Evolutionary conservation across 1,140 invertebrate genomes (phyloP).

Genomic region (Antheraea mylitta): DNA sequence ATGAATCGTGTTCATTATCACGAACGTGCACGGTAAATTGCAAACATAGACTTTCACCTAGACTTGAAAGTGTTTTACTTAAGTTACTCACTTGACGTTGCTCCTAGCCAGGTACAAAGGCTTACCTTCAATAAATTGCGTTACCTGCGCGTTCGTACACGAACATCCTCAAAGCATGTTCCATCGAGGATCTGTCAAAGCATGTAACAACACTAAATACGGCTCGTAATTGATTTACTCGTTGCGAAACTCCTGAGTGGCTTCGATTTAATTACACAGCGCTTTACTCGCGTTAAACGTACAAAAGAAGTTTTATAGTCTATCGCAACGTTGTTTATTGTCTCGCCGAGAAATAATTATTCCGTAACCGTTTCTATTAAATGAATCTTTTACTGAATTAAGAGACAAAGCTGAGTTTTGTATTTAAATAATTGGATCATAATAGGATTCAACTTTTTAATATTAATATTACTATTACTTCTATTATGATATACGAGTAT

Average conservation of each 20-base stretch:
- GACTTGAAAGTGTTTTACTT: neutral
- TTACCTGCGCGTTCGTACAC: slow-evolving; percentile 13
- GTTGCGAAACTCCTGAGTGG: slow-evolving; percentile 21
- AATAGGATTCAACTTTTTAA: neutral
- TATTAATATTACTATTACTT: neutral
- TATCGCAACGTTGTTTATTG: slow-evolving; percentile 22
- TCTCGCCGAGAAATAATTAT: slow-evolving; percentile 20
- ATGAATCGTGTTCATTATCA: neutral
- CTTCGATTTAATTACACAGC: slow-evolving; percentile 28
- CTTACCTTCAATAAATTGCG: slow-evolving; percentile 18
- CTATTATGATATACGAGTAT: no score
- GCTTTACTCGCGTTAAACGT: slow-evolving; percentile 18
- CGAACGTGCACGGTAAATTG: neutral
- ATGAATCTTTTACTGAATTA: slow-evolving; percentile 23
- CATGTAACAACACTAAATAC: slow-evolving; percentile 34
- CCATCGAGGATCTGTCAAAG: slow-evolving; percentile 28
- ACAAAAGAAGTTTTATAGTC: slow-evolving; percentile 24
- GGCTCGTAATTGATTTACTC: slow-evolving; percentile 33
- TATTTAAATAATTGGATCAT: slow-evolving; percentile 2
- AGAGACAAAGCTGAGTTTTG: slow-evolving; percentile 2
- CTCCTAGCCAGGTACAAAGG: slow-evolving; percentile 18
- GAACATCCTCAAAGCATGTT: slow-evolving; percentile 8
- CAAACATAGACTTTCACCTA: neutral
- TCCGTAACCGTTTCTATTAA: slow-evolving; percentile 13
- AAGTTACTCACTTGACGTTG: slow-evolving; percentile 4